Evolutionary conservation across 2,113 vertebrate genomes (phyloP), one percentile per base, ranked within the genome.

Genomic region (Thamnophis sirtalis): DNA sequence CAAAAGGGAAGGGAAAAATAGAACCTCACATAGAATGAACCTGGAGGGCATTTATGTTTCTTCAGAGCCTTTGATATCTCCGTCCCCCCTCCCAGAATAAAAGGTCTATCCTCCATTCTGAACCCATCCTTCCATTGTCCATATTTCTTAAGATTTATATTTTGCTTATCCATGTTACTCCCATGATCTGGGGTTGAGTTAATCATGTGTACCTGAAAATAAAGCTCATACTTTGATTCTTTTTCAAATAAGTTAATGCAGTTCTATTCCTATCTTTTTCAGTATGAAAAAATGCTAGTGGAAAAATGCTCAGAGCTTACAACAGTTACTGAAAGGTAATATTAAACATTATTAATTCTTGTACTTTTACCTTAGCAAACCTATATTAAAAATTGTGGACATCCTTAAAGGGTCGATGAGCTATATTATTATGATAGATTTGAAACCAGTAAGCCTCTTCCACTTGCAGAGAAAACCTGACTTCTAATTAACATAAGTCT

Each of bases 281-380:
- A 99, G 99, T 98, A 98, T 95, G 98, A 99, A 96, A 98, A 98
- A 88, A 97, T 98, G 89, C 88, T 99, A 90, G 97, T 98, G 97
- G 98, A 98, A 87, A 99, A 99, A 93, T 99, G 99, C 91, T 98
- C 98, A 90, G 98, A 99, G 97, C 98, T 99, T 92, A 99, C 98
- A 4, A 97, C 97, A 3, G 98, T 99, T 89, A 99, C 99, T 3
- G 98, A 99, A 96, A 99, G 98, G 99, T 99, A 98, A 96, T 5
- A 58, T 7, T 10, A 60, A 60, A 53, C 51, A 9, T 51, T 13
- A 28, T n/a, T 24, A 26, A 38, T 80, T 80, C 13, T 55, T 68
- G 60, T 9, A 38, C 51, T 53, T 87, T 91, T 19, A 33, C 8
- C 10, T 51, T 63, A 63, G 48, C 10, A 50, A 26, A 13, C 10